Evolutionary conservation across 2,888 invertebrate species (phyloP), one percentile per base, ranked within the genome.

Genomic region (Apomyelois bistriatella): DNA sequence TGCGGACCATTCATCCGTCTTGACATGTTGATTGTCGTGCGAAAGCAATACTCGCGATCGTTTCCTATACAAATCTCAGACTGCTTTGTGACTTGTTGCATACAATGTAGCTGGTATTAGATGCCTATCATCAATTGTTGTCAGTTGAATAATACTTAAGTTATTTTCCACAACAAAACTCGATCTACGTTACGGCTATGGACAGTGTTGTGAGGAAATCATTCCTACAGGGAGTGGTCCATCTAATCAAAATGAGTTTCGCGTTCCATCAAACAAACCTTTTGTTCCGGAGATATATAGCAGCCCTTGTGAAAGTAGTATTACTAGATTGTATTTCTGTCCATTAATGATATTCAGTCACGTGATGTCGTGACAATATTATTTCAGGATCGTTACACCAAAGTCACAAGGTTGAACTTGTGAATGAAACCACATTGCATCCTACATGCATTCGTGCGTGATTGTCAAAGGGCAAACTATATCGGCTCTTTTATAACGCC

Each of bases 21-120:
- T 73, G 74, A 75, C 76, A 72, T 65, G 71, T 73, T 76, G 81
- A 86, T 87, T 84, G 80, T 78, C 83, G 82, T 86, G 87, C 74
- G 85, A 87, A 84, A 74, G 72, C 64, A 56, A 64, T 64, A 57
- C 68, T 59, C 61, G 64, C 64, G 65, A 70, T 74, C 79, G 78
- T 84, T 82, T 79, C 73, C 80, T 82, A 83, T 85, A 82, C 78
- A 76, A 77, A 78, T 76, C 79, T 65, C 65, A 65, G 66, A 64
- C 71, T 69, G 67, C 72, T 70, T 72, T 76, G 68, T 74, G 72
- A 68, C 75, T 70, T 65, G 66, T 57, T 65, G 69, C 68, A 68
- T 79, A 81, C 80, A 83, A 81, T 35, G 32, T 16, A 81, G 66
- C 68, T 61, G 67, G 60, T 69, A 50, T 61, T 70, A 68, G 67